Evolutionary conservation across 2,113 vertebrate species (phyloP).

Genomic region (Syngnathus typhle): DNA sequence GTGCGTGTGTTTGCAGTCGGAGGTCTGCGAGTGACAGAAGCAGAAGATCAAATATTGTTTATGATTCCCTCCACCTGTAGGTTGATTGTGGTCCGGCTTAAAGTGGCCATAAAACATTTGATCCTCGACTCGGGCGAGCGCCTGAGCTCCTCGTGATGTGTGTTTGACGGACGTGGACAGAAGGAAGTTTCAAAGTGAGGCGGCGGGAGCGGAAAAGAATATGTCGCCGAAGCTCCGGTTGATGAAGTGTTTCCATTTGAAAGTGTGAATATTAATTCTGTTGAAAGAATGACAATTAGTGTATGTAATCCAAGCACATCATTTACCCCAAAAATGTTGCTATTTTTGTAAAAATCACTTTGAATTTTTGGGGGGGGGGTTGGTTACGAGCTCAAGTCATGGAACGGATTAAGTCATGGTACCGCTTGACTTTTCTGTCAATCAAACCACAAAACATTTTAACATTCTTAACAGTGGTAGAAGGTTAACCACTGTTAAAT

Average conservation of each 20-base stretch:
- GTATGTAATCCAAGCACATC: no score
- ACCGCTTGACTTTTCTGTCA: background rate
- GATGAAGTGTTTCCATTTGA: background rate
- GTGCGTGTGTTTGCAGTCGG: slow-evolving; percentile 25
- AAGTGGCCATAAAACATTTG: slow-evolving; percentile 49
- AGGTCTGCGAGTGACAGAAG: slow-evolving; percentile 58
- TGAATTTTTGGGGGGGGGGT: no score
- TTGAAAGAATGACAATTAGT: no score
- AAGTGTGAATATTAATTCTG: no score
- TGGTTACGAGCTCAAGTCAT: no score
- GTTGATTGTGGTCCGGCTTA: slow-evolving; percentile 53
- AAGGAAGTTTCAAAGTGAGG: slow-evolving; percentile 29
- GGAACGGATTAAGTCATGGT: background rate
- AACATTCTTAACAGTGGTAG: background rate
- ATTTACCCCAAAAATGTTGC: no score
- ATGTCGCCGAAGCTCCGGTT: background rate
- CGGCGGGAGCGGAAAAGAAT: slow-evolving; percentile 20
- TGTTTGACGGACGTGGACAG: slow-evolving; percentile 46
- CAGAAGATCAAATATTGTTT: slow-evolving; percentile 62
- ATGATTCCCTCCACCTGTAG: slow-evolving; percentile 45
- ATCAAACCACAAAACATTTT: background rate
- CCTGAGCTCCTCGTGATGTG: slow-evolving; percentile 27
- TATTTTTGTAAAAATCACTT: no score
- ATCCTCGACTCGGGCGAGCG: slow-evolving; percentile 39
- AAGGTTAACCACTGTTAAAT: background rate